Evolutionary conservation across 2,888 invertebrate species (phyloP), one percentile per base, ranked within the genome.

Genomic region (Podabrus alpinus): DNA sequence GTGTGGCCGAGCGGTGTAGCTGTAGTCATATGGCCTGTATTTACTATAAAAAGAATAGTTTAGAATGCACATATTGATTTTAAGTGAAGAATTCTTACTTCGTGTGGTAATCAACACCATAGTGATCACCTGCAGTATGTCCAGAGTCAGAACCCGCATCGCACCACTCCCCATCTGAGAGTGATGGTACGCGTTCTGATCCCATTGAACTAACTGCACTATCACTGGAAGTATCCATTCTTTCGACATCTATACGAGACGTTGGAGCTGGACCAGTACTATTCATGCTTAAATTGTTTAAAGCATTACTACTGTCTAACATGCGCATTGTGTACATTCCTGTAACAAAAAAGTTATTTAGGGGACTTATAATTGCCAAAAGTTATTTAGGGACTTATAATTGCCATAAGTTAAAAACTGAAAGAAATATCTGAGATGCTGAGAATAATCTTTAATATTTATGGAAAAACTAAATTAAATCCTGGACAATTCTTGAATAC

Each of bases 161-260:
- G 86, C 95, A 95, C 96, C 96, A 96, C 84, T 96, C 96, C 2
- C 95, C 94, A 84, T 96, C 96, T 1, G 96, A 96, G 1, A 96
- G 88, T 0, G 95, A 95, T 3, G 95, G 95, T 10, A 96, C 95
- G 13, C 96, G 90, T 84, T 97, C 96, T 1, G 96, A 96, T 3
- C 96, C 96, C 95, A 97, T 95, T 1, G 96, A 96, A 76, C 96
- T 96, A 45, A 96, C 96, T 0, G 96, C 96, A 84, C 96, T 96
- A 87, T 97, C 97, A 72, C 95, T 95, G 15, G 95, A 95, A 0
- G 95, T 94, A 85, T 97, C 94, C 88, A 94, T 91, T 9, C 94
- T 91, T 87, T 94, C 93, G 87, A 87, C 88, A 81, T 91, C 91
- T 61, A 88, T 85, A 72, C 86, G 83, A 5, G 86, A 85, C 75